Base-by-base conservation (phyloP, 2,797 vertebrate genomes). In the Acanthis flammea region DNA sequence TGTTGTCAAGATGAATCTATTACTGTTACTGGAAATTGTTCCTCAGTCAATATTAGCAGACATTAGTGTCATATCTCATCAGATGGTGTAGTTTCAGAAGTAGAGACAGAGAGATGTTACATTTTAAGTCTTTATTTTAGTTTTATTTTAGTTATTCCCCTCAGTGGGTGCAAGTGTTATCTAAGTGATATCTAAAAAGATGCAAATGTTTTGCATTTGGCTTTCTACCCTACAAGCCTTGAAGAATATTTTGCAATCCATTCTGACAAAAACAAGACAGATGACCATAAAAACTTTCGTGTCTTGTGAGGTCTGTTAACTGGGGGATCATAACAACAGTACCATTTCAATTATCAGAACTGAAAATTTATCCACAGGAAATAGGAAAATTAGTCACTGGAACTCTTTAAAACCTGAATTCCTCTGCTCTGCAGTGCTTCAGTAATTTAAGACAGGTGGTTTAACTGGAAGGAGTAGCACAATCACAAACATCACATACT, bases 1-100 rank as follows among this genome's bases (percentile, higher is more conserved):
- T 24, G 54, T 75, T 95, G 90, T 89, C 92, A 92, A 73, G 75
- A 89, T 73, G 14, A 78, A 93, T 93, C 51, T 84, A 79, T 82
- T 88, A 45, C 28, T 71, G 50, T 75, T 73, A 74, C 74, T 71
- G 42, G 66, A 90, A 96, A 72, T 27, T 39, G 12, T 30, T 94
- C 57, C 67, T 88, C 66, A 61, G 70, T 78, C 90, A 96, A 44
- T 81, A 86, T 42, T 57, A 81, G 66, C 33, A 88, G 41, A 75
- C 65, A 67, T 66, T 62, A 84, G 35, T 86, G 81, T 82, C 81
- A 42, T 66, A 88, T 68, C 78, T 85, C 35, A 76, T 93, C 72
- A 88, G 50, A 44, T 4, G 44, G n/a, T 28, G 23, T 16, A 53
- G 70, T 81, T 94, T 74, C 80, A 81, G 62, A 72, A 79, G 50